Conservation (phyloP, 1,140 invertebrate species). For the Phymorhynchus buccinoides region DNA sequence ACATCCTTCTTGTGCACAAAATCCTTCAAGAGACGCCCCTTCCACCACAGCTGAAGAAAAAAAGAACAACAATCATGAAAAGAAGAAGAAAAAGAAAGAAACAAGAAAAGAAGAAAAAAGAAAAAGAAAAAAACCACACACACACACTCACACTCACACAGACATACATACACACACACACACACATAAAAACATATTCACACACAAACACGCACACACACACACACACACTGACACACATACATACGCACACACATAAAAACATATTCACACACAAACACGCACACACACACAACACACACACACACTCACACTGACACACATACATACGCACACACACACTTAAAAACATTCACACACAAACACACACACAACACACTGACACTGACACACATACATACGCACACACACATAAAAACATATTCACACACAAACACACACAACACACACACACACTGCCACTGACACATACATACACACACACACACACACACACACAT, state of each 20-base stretch:
- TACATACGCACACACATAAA: no score
- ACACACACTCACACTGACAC: neutral
- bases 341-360: neutral
- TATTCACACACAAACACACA: no score
- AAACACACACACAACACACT: no score
- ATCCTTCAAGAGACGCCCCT: conserved; percentile 52
- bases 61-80: neutral
- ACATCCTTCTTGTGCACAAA: conserved; percentile 58
- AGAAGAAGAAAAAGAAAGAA: no score
- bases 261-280: no score
- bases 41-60: conserved; percentile 54
- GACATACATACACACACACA: neutral
- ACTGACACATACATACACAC: neutral
- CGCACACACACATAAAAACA: no score
- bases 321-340: neutral
- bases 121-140: no score
- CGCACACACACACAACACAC: no score
- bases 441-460: no score
- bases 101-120: no score
- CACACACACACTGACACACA: neutral
- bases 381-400: no score
- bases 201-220: neutral
- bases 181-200: neutral
- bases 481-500: neutral
- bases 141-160: neutral